phyloP scores from a whole-genome alignment of 2,888 invertebrate genomes.

The Halictus quadricinctus region DNA sequence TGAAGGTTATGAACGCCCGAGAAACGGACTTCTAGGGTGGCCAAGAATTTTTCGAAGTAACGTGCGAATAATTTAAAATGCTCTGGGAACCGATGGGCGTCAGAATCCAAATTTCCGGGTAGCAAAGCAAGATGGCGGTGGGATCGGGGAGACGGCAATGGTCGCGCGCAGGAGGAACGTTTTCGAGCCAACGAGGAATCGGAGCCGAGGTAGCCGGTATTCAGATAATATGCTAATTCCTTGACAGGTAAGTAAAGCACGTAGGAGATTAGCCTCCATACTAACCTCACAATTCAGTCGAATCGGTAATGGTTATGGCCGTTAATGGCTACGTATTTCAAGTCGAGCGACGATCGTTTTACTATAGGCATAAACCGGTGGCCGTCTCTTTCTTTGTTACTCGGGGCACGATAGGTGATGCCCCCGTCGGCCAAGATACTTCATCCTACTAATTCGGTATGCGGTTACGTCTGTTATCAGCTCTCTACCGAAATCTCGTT shows the following conservation, averaged over 20 bases:
- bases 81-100: not conserved
- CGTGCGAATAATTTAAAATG: not conserved
- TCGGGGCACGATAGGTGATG: conserved; percentile 59
- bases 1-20: no score
- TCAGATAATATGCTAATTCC: conserved; percentile 74
- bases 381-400: conserved; percentile 53
- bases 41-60: not conserved
- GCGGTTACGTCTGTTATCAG: conserved; percentile 53
- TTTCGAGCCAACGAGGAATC: conserved; percentile 56
- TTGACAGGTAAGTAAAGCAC: conserved; percentile 71
- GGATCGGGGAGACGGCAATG: not conserved
- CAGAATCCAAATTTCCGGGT: not conserved
- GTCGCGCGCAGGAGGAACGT: conserved; percentile 35
- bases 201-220: conserved; percentile 61
- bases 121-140: conserved; percentile 1
- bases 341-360: conserved; percentile 66
- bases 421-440: conserved; percentile 41
- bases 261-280: conserved; percentile 62
- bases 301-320: conserved; percentile 81
- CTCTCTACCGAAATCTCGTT: conserved; percentile 47
- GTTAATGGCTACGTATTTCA: conserved; percentile 80
- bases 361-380: conserved; percentile 41
- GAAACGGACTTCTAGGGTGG: no score
- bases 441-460: conserved; percentile 49
- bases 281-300: conserved; percentile 74